Percentiles rank a stretch among this genome's conserved stretches.
Conservation (phyloP, 2,797 vertebrate species). For the Ctenosaura bakeri region DNA sequence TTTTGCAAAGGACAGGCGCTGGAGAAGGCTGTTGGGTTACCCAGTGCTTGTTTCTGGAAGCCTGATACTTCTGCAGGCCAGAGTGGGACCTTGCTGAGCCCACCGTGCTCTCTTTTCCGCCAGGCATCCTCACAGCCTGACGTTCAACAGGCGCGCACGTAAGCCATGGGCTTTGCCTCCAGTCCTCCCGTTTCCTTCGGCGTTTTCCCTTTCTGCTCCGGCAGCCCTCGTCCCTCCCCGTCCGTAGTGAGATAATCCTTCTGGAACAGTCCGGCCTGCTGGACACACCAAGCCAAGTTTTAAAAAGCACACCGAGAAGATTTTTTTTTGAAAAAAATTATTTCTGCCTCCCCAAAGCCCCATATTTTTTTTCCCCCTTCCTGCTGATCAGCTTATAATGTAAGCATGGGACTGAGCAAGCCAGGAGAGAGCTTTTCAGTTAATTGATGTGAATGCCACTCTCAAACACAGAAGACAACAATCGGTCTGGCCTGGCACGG, state of each 20-base stretch:
- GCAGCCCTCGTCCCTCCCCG: not conserved
- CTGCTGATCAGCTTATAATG: constrained; percentile 13
- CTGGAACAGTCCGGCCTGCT: not conserved
- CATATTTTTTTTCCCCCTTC: not conserved
- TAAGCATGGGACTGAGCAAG: not conserved
- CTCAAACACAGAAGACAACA: not conserved
- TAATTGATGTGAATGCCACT: not conserved
- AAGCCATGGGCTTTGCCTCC: not conserved
- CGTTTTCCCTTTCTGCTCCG: not conserved
- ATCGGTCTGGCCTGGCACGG: not conserved
- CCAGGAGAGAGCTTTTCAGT: not conserved
- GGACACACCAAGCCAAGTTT: not conserved
- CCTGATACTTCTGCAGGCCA: too few relatives aligned
- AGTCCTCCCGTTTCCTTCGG: not conserved
- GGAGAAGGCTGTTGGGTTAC: too few relatives aligned
- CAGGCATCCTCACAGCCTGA: not conserved
- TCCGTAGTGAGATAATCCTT: constrained; percentile 12
- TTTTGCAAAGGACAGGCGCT: not conserved
- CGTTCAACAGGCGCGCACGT: not conserved
- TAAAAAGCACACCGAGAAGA: not conserved
- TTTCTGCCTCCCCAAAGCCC: not conserved
- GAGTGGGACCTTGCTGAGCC: too few relatives aligned
- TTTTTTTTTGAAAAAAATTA: not conserved
- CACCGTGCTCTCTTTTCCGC: not conserved
- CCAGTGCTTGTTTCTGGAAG: not conserved